Evolutionary conservation across 1,140 invertebrate genomes (phyloP), one percentile per base, ranked within the genome.

Genomic region (Drosophila malerkotliana): DNA sequence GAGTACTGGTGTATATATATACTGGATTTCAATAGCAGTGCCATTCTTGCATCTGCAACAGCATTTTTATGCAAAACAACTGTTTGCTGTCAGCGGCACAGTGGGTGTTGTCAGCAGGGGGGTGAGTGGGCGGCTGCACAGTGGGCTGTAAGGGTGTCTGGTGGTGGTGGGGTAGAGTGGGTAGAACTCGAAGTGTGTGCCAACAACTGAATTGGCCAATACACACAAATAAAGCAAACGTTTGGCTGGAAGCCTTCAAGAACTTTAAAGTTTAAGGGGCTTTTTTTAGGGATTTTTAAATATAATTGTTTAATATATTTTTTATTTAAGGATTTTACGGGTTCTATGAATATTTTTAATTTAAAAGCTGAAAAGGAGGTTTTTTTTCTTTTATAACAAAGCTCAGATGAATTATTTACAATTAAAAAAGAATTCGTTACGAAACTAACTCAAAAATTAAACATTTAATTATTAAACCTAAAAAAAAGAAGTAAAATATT

Each of bases 61-160:
- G 81, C 82, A 77, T 85, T 87, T 85, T 85, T 87, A 85, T 85
- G 82, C 82, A 85, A 85, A 85, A 85, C 82, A 85, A 85, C 78
- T 87, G 82, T 85, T 87, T 81, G 78, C 82, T 85, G 82, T 85
- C 81, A 87, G 60, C 78, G 67, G 61, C 81, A 87, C 77, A 84
- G 47, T 81, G 60, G 81, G 44, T 47, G 44, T 77, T 51, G 51
- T 57, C 66, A 69, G 66, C 64, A 47, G 8, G 62, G 32, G 15
- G 30, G 18, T 10, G 28, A 4, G 34, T 12, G 10, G 34, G 34
- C 4, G 10, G 2, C 10, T 4, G 34, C 34, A 10, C 1, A 5
- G 24, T 9, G 47, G n/a, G 18, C 10, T 10, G 4, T 0, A 6
- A 15, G 8, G 26, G 15, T 10, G 48, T 1, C 7, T 8, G 0